These are phyloP conservation scores for Autographa gamma DNA, from an alignment of 2,888 invertebrate species.

Conservation along the genomic window DNA sequence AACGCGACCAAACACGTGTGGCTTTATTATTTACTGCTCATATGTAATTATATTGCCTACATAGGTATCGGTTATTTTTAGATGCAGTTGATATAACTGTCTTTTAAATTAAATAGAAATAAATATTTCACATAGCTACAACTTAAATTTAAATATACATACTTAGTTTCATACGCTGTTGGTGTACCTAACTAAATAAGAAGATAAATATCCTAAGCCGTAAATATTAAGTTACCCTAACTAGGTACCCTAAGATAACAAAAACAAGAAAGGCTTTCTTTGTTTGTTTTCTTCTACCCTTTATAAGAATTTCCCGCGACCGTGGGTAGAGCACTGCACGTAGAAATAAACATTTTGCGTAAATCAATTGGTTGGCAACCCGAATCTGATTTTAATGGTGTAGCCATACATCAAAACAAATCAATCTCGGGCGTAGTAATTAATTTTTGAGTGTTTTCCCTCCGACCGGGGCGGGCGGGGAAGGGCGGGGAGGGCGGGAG, in stretches of 20 bases:
- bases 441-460: conserved; percentile 20
- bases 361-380: not conserved
- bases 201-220: too few species aligned
- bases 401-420: conserved; percentile 30
- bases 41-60: conserved; percentile 14
- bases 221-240: too few species aligned
- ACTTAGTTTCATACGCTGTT: not conserved
- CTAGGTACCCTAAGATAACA: too few species aligned
- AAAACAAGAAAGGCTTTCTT: too few species aligned
- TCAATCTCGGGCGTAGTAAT: conserved; percentile 22
- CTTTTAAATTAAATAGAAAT: not conserved
- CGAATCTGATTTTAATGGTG: not conserved
- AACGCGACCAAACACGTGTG: conserved; percentile 8
- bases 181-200: too few species aligned
- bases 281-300: not conserved
- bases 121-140: not conserved
- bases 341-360: not conserved
- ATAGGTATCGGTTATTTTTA: not conserved
- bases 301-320: not conserved
- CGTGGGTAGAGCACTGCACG: not conserved
- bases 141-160: too few species aligned
- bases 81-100: not conserved
- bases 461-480: not conserved
- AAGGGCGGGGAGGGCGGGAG: conserved; percentile 5
- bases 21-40: conserved; percentile 8